These are phyloP conservation scores for Stenopsyche tienmushanensis DNA, from an alignment of 1,140 invertebrate genomes.

Conservation along the genomic window DNA sequence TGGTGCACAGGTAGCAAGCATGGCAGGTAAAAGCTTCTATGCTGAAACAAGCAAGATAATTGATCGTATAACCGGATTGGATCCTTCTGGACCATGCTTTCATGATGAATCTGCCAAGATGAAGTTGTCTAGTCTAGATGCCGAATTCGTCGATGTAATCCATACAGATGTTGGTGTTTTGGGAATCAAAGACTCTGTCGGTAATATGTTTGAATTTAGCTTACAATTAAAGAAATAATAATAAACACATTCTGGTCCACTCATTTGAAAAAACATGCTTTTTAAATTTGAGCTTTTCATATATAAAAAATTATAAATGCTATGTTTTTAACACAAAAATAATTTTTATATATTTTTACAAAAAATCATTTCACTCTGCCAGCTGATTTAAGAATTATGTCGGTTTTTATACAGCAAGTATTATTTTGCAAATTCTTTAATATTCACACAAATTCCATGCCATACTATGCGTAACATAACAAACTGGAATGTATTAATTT, in stretches of 20 bases:
- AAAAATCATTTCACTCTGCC: no score
- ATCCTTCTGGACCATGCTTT: slow-evolving; percentile 30
- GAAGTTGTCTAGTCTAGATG: slow-evolving; percentile 25
- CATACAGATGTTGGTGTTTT: slow-evolving; percentile 27
- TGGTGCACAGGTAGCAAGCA: slow-evolving; percentile 45
- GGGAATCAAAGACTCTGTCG: slow-evolving; percentile 37
- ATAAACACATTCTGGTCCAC: slow-evolving; percentile 61
- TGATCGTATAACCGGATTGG: slow-evolving; percentile 46
- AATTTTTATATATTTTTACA: no score
- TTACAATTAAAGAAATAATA: no score
- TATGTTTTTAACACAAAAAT: no score
- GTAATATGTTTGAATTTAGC: not conserved
- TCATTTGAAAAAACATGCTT: not conserved
- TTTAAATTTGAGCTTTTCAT: not conserved
- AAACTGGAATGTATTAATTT: no score
- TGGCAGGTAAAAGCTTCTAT: slow-evolving; percentile 41
- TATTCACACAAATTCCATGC: no score
- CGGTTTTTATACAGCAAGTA: no score
- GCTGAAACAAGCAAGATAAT: not conserved
- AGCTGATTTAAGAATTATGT: no score
- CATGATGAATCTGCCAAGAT: not conserved
- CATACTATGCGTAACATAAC: no score
- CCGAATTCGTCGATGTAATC: slow-evolving; percentile 37
- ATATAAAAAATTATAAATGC: not conserved
- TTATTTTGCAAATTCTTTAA: no score